Evolutionary conservation across 1,140 invertebrate genomes (phyloP).

Genomic region (Hesperophylax magnus): DNA sequence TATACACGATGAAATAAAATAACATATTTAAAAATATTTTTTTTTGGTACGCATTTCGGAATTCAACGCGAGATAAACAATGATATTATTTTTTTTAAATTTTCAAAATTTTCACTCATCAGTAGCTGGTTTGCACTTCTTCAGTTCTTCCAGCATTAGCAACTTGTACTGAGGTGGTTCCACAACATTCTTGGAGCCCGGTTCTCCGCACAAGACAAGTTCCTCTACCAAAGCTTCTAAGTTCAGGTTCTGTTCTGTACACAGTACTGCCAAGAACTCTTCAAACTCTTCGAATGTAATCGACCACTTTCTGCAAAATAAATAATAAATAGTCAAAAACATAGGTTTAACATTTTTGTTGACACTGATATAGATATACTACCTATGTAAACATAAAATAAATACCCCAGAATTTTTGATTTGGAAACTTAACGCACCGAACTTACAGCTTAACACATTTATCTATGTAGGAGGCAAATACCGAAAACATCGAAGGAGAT

Average conservation of each 20-base stretch:
- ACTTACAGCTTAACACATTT: too few relatives aligned
- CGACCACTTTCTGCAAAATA: constrained; percentile 23
- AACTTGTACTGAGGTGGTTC: constrained; percentile 62
- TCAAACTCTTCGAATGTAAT: constrained; percentile 32
- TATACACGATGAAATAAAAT: too few relatives aligned
- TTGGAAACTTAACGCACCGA: too few relatives aligned
- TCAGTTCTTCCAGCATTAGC: constrained; percentile 58
- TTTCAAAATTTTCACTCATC: not conserved
- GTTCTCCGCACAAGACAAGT: constrained; percentile 63
- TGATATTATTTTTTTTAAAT: too few relatives aligned
- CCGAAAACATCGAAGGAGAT: too few relatives aligned
- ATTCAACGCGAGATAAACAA: too few relatives aligned
- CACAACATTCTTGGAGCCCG: constrained; percentile 59
- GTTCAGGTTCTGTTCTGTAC: constrained; percentile 59
- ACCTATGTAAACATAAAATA: too few relatives aligned
- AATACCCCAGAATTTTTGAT: too few relatives aligned
- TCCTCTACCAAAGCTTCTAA: constrained; percentile 59
- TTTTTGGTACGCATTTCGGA: too few relatives aligned
- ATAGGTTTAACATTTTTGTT: not conserved
- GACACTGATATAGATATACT: not conserved
- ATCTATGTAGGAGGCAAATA: too few relatives aligned
- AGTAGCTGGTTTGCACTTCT: not conserved
- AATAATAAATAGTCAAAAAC: not conserved
- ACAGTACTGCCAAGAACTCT: constrained; percentile 61
- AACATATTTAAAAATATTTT: too few relatives aligned